Evolutionary conservation across 2,113 vertebrate species (phyloP).

Genomic region (Nesogale talazaci): DNA sequence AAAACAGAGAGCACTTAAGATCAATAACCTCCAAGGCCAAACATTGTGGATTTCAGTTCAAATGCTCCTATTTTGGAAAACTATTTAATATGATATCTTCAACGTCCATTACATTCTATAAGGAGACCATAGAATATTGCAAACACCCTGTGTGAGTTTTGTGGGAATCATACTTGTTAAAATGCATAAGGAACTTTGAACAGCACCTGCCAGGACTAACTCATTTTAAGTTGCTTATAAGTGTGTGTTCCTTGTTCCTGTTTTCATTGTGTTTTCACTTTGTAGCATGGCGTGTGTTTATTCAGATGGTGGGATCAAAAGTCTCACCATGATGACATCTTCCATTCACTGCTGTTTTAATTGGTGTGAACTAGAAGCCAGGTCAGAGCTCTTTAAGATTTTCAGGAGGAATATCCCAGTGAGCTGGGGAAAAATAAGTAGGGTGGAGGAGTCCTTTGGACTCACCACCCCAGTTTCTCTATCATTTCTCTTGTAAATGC

Average conservation of each 20-base stretch:
- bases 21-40: background rate
- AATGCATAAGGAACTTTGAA: background rate
- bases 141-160: background rate
- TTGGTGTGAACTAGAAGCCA: slow-evolving; percentile 59
- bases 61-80: slow-evolving; percentile 23
- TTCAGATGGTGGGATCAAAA: background rate
- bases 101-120: background rate
- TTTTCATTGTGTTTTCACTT: slow-evolving; percentile 20
- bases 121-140: background rate
- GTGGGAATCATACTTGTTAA: background rate
- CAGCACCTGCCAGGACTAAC: background rate
- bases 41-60: background rate
- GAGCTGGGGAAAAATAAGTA: slow-evolving; percentile 36
- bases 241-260: background rate
- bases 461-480: background rate
- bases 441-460: slow-evolving; percentile 52
- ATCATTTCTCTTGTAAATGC: slow-evolving; percentile 62
- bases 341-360: slow-evolving; percentile 49
- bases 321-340: background rate
- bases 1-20: background rate
- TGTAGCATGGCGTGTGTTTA: background rate
- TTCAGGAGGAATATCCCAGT: slow-evolving; percentile 11
- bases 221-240: background rate
- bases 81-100: background rate
- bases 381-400: background rate